phyloP scores from a whole-genome alignment of 2,113 vertebrate genomes.

The Mola mola region DNA sequence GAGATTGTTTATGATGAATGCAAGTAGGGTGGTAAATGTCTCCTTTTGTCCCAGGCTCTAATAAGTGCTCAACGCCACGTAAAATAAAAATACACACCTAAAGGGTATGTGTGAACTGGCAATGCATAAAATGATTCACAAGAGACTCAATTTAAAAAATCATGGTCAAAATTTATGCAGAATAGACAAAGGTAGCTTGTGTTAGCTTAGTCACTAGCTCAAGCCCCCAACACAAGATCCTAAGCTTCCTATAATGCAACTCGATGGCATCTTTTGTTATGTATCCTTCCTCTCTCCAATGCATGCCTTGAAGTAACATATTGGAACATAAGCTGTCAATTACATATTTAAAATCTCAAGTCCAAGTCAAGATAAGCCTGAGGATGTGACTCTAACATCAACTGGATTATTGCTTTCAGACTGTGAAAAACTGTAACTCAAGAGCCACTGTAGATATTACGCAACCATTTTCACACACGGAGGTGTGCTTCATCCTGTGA shows the following conservation, averaged over 20 bases:
- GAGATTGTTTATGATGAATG: conserved; percentile 43
- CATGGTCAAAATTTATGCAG: too few species aligned
- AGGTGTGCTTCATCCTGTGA: conserved; percentile 1
- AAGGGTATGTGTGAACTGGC: neutral
- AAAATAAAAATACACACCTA: neutral
- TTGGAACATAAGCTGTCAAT: too few species aligned
- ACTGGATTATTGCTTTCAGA: neutral
- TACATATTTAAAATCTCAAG: neutral
- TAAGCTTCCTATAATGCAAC: conserved; percentile 2
- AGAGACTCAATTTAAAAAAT: neutral
- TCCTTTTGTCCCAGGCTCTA: conserved; percentile 24
- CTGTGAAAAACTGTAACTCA: too few species aligned
- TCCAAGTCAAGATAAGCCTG: neutral
- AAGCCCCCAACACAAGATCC: neutral
- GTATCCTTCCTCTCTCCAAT: too few species aligned
- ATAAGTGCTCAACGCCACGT: conserved; percentile 1
- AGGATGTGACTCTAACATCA: neutral
- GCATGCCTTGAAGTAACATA: too few species aligned
- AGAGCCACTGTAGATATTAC: too few species aligned
- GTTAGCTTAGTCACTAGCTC: neutral
- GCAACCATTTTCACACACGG: neutral
- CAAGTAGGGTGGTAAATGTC: conserved; percentile 47
- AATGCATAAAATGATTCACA: too few species aligned
- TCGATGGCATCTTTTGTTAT: too few species aligned
- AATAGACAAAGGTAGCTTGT: neutral